Evolutionary conservation across 1,140 invertebrate species (phyloP), one percentile per base, ranked within the genome.

Genomic region (Brevipalpus yothersi): DNA sequence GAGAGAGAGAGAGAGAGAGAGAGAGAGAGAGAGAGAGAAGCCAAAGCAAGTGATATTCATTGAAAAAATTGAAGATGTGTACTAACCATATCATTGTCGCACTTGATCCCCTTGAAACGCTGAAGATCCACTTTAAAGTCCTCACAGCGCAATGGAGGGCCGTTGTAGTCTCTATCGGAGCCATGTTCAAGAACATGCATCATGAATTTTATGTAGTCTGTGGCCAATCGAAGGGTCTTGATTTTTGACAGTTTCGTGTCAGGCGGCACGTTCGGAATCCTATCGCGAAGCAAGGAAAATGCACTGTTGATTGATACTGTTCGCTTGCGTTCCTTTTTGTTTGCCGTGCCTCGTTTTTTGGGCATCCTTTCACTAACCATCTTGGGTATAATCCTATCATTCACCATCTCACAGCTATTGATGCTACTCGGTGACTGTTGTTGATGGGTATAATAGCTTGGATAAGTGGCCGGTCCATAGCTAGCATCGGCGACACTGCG

Each of bases 301-400:
- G 90, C 91, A 61, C 83, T 89, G 72, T 96, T 96, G 63, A 96
- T 93, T 63, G 84, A 90, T 70, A 88, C 83, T 0, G 91, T 96
- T 59, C 78, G 67, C 66, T 89, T 72, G 47, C 90, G 72, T 69
- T 95, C 91, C 69, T 95, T 95, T 72, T 89, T 90, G 70, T 95
- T 95, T 40, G 89, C 85, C 4, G 63, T 65, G 23, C 57, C 60
- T 45, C 66, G 58, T 31, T 61, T 58, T 58, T 65, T 67, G 7
- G 53, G 53, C 53, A 45, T 45, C 10, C 43, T 45, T 4, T 15
- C n/a, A 10, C 2, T 45, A 2, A 13, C 43, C n/a, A 15, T 4
- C n/a, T 45, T 45, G 31, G 31, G 31, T n/a, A n/a, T n/a, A n/a
- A n/a, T n/a, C n/a, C n/a, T n/a, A n/a, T n/a, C n/a, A n/a, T n/a